phyloP scores from a whole-genome alignment of 2,113 vertebrate species.

The Sinocyclocheilus maitianheensis region DNA sequence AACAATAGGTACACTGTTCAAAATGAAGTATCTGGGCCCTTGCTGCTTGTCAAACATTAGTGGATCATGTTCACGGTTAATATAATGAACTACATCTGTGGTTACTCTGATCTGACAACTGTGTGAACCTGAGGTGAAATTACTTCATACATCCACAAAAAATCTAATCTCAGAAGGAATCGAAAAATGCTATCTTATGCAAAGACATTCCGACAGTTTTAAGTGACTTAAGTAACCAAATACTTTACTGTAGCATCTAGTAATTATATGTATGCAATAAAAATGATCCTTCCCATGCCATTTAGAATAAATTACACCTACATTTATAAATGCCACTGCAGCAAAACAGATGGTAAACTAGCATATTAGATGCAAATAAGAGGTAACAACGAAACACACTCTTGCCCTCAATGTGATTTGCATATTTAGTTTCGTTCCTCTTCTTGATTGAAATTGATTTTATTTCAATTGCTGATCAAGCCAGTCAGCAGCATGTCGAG shows the following conservation, averaged over 20 bases:
- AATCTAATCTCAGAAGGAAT: background rate
- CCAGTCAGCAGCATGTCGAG: background rate
- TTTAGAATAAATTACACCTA: background rate
- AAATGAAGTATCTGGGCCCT: background rate
- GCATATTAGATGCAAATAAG: background rate
- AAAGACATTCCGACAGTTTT: background rate
- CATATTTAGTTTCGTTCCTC: background rate
- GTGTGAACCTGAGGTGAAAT: background rate
- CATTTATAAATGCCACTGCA: background rate
- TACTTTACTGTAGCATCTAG: background rate
- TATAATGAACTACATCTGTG: background rate
- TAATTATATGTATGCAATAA: background rate
- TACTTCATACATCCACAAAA: background rate
- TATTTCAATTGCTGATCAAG: background rate
- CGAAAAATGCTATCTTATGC: background rate
- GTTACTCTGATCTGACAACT: background rate
- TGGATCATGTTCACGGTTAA: background rate
- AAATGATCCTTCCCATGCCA: background rate
- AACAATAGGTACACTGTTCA: background rate
- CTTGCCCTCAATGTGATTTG: background rate
- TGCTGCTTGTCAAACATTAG: background rate
- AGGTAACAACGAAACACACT: background rate
- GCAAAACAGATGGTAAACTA: conserved; percentile 1
- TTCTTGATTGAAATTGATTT: background rate
- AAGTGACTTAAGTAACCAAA: background rate